Conservation (phyloP, 2,113 vertebrate genomes). For the Percina caprodes region DNA sequence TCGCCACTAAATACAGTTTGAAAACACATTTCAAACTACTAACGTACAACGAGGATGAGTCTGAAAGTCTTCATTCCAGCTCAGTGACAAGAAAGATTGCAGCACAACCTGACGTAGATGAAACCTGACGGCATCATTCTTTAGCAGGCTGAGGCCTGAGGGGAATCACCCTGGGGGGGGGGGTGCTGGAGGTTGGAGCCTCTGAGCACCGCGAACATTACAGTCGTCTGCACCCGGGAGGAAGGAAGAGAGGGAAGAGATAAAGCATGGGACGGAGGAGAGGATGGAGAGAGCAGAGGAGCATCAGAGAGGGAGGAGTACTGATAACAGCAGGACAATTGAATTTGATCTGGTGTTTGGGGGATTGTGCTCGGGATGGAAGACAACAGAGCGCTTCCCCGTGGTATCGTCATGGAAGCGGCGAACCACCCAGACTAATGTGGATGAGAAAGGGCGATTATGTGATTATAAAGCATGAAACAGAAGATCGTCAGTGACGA, state of each 20-base stretch:
- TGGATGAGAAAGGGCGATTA: not conserved
- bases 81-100: slow-evolving; percentile 2
- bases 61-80: not conserved
- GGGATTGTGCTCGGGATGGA: not conserved
- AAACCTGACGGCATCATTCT: not conserved
- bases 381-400: not conserved
- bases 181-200: not conserved
- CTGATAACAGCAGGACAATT: slow-evolving; percentile 28
- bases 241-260: not conserved
- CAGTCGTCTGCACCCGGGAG: slow-evolving; percentile 9
- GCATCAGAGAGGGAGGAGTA: too few species aligned
- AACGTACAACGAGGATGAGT: too few species aligned
- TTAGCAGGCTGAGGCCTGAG: not conserved
- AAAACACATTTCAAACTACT: too few species aligned
- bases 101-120: not conserved
- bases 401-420: not conserved
- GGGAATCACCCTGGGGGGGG: not conserved
- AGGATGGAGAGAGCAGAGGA: not conserved
- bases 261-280: not conserved
- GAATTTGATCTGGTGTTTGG: slow-evolving; percentile 30
- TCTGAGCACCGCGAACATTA: slow-evolving; percentile 33
- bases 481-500: not conserved
- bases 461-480: not conserved
- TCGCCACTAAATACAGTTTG: too few species aligned
- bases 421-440: not conserved